Evolutionary conservation across 2,888 invertebrate species (phyloP).

Genomic region (Sericinus montela): DNA sequence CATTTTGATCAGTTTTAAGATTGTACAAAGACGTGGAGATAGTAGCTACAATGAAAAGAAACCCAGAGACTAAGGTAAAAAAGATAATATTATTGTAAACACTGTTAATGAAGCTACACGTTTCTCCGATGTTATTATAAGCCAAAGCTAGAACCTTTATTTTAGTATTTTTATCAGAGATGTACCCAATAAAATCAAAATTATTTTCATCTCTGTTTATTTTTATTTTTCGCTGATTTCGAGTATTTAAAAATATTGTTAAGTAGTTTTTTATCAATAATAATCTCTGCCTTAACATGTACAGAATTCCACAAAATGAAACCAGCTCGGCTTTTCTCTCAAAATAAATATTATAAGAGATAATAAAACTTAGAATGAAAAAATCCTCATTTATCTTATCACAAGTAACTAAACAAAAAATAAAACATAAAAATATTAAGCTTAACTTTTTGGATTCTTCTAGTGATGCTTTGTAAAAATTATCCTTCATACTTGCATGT

Average conservation of each 20-base stretch:
- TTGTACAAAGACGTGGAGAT: constrained; percentile 46
- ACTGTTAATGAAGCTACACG: constrained; percentile 38
- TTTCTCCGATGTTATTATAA: constrained; percentile 43
- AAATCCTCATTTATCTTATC: background rate
- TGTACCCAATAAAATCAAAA: constrained; percentile 38
- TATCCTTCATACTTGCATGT: background rate
- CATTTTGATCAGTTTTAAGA: constrained; percentile 17
- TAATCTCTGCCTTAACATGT: constrained; percentile 29
- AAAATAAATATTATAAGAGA: background rate
- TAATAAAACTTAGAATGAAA: background rate
- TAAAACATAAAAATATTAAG: background rate
- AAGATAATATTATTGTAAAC: constrained; percentile 51
- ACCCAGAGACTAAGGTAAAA: constrained; percentile 46
- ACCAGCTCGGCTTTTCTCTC: constrained; percentile 5
- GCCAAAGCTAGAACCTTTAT: constrained; percentile 44
- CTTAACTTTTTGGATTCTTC: background rate
- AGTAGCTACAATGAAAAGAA: constrained; percentile 41
- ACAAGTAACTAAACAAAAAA: background rate
- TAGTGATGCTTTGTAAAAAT: background rate
- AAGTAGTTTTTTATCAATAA: constrained; percentile 42
- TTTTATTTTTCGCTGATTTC: constrained; percentile 24
- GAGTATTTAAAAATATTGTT: constrained; percentile 35
- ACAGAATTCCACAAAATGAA: constrained; percentile 1
- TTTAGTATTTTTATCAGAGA: constrained; percentile 37
- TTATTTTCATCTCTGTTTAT: constrained; percentile 21